A percentile compares a stretch with the other conserved stretches of the same genome.
Evolutionary conservation across 2,888 invertebrate genomes (phyloP).

Genomic region (Hemicrepidius hirtus): DNA sequence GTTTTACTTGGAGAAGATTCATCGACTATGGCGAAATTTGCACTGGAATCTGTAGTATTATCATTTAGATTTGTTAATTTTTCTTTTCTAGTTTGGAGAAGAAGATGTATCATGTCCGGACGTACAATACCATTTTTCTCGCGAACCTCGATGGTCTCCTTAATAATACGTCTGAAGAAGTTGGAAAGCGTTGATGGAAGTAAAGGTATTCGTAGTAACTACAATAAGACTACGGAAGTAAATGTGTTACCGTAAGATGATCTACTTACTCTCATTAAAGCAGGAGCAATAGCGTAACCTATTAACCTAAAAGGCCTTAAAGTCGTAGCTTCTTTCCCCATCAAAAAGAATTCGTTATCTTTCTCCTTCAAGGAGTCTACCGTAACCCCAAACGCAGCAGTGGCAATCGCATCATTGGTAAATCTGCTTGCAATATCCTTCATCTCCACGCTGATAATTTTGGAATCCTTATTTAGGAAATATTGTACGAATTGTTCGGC

Average conservation of each 20-base stretch:
- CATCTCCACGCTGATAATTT: constrained; percentile 66
- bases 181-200: constrained; percentile 5
- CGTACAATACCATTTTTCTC: constrained; percentile 33
- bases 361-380: constrained; percentile 75
- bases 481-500: constrained; percentile 55
- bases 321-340: constrained; percentile 60
- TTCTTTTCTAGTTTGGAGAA: constrained; percentile 48
- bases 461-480: constrained; percentile 54
- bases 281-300: constrained; percentile 26
- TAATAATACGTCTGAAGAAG: constrained; percentile 56
- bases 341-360: constrained; percentile 75
- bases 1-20: constrained; percentile 62
- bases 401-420: constrained; percentile 77
- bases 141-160: constrained; percentile 49
- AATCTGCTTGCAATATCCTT: constrained; percentile 74
- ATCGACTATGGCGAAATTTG: constrained; percentile 47
- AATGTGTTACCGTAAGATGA: too few species aligned
- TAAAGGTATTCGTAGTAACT: constrained; percentile 35
- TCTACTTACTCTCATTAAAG: constrained; percentile 24
- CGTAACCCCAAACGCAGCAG: constrained; percentile 75
- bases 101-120: constrained; percentile 45
- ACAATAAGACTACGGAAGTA: background rate
- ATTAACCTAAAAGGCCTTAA: constrained; percentile 27
- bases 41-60: constrained; percentile 35
- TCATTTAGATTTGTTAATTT: background rate